Conservation (phyloP, 2,797 vertebrate genomes). For the Hippopotamyrus pictus region DNA sequence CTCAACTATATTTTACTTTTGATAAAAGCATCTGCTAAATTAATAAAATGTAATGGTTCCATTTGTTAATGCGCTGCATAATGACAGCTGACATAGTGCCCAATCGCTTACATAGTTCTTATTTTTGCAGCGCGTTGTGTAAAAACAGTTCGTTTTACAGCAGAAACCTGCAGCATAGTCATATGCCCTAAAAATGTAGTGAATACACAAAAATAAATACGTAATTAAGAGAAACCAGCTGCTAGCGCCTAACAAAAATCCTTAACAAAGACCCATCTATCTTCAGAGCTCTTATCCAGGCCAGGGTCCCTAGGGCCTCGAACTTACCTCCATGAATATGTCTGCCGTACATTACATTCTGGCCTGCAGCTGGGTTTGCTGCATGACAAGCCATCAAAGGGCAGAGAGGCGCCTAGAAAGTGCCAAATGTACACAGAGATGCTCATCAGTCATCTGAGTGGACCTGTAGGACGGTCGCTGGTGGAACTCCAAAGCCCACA, state of each 20-base stretch:
- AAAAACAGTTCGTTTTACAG: not conserved
- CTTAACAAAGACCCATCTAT: not conserved
- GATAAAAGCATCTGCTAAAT: not conserved
- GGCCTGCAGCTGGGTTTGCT: not conserved
- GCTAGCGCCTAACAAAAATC: not conserved
- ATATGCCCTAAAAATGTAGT: not conserved
- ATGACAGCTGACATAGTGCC: not conserved
- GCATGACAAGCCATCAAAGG: not conserved
- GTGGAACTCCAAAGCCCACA: not conserved
- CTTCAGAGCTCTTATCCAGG: not conserved
- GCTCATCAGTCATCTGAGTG: not conserved
- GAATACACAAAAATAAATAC: not conserved
- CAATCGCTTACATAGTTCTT: not conserved
- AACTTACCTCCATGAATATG: not conserved
- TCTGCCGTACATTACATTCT: not conserved
- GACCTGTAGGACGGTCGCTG: not conserved
- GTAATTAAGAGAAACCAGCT: not conserved
- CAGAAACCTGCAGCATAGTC: not conserved
- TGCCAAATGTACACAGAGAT: not conserved
- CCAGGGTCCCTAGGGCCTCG: not conserved
- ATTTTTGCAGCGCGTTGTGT: not conserved
- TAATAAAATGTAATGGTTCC: not conserved
- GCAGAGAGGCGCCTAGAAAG: not conserved
- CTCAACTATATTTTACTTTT: not conserved
- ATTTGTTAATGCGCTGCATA: not conserved